Conservation (phyloP, 2,888 invertebrate genomes). For the Drosophila subquinaria region DNA sequence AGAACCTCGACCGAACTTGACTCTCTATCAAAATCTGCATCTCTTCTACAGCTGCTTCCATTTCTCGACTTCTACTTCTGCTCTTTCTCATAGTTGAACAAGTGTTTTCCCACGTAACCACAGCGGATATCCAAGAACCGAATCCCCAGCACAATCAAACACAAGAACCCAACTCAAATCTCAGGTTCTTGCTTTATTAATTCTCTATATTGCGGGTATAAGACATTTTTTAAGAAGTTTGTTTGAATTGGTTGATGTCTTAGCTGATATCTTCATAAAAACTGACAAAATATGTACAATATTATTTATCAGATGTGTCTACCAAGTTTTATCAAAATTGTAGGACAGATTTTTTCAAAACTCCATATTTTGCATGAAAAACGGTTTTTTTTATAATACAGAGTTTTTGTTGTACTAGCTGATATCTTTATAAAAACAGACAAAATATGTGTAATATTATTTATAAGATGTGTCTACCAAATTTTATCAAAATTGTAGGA, state of each 20-base stretch:
- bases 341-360: neutral
- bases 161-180: slow-evolving; percentile 21
- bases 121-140: slow-evolving; percentile 25
- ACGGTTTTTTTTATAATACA: too few relatives aligned
- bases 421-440: too few relatives aligned
- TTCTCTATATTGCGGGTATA: neutral
- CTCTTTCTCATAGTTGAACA: slow-evolving; percentile 15
- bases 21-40: slow-evolving; percentile 34
- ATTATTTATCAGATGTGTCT: too few relatives aligned
- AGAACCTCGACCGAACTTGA: slow-evolving; percentile 29
- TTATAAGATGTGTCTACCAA: neutral
- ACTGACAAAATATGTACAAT: too few relatives aligned
- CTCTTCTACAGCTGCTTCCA: neutral
- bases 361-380: neutral
- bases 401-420: too few relatives aligned
- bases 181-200: neutral
- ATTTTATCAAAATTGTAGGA: neutral
- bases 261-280: too few relatives aligned
- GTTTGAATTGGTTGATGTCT: neutral
- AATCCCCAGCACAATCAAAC: slow-evolving; percentile 10
- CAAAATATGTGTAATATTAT: too few relatives aligned
- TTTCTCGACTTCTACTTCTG: neutral
- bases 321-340: neutral
- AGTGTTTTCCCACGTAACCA: slow-evolving; percentile 56
- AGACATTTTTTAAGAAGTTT: neutral